These are phyloP conservation scores for Micronycteris hirsuta DNA, from an alignment of 2,113 vertebrate genomes.

Conservation along the genomic window DNA sequence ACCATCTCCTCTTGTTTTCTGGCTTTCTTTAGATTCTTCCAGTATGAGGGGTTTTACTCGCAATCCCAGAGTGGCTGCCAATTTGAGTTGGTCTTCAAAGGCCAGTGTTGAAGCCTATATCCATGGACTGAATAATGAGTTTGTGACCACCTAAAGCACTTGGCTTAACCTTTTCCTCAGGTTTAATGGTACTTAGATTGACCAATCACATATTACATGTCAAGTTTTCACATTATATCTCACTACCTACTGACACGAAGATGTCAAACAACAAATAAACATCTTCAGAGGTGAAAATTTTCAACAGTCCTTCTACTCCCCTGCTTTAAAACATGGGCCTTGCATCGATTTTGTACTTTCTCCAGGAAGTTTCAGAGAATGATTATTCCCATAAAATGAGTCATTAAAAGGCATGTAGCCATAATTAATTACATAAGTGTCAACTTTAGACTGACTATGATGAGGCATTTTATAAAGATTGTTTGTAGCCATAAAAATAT, in stretches of 20 bases:
- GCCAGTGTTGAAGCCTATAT: background rate
- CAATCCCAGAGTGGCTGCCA: background rate
- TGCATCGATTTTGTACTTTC: background rate
- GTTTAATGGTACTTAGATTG: background rate
- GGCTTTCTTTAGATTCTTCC: background rate
- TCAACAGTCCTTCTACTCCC: background rate
- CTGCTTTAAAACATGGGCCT: background rate
- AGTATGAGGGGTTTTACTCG: background rate
- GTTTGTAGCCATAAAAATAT: constrained; percentile 16
- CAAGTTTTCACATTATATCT: constrained; percentile 30
- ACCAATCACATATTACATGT: background rate
- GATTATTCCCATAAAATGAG: constrained; percentile 12
- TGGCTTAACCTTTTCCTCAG: background rate
- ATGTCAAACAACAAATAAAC: constrained; percentile 29
- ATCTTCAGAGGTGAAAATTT: constrained; percentile 2
- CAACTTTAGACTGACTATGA: background rate
- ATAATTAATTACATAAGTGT: background rate
- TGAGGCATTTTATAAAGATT: background rate
- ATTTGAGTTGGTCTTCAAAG: background rate
- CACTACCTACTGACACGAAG: constrained; percentile 44
- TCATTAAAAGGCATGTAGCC: background rate
- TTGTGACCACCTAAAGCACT: background rate
- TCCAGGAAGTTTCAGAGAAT: constrained; percentile 2
- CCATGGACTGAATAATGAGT: background rate
- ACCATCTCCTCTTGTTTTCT: background rate